Evolutionary conservation across 2,888 invertebrate genomes (phyloP), one percentile per base, ranked within the genome.

Genomic region (Anthophora plumipes): DNA sequence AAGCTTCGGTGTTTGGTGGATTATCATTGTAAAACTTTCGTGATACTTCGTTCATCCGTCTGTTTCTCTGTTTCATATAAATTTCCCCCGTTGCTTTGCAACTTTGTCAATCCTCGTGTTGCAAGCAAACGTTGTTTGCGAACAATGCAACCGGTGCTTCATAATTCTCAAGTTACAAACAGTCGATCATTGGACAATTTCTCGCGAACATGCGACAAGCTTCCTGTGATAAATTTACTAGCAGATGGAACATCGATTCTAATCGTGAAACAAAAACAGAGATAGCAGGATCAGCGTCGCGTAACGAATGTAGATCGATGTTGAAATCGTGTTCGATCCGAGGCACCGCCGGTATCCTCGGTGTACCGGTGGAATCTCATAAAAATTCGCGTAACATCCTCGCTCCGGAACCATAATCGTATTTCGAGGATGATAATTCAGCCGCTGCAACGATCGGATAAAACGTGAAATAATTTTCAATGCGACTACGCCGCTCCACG

Each of bases 391-490:
- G 67, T n/a, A 50, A 63, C 75, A 77, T 67, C 75, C 67, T 43
- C 67, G 43, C 41, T 25, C 67, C 25, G 43, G 41, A 31, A 14
- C 63, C 31, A 74, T 75, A 77, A 77, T 68, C 75, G 70, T 76
- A 66, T 80, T 77, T 71, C 67, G 68, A 17, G 60, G 57, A 77
- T 71, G 77, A 69, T 80, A 71, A 80, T 78, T 80, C 64, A 60
- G 55, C 60, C 17, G 20, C 46, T 31, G 78, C 64, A 55, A 63
- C 67, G 69, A 69, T 64, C 77, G 64, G 46, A 17, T 59, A 48
- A 73, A 77, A 77, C 78, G 72, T 73, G 77, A 77, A 80, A 69
- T 73, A 67, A 77, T 72, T 77, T 72, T 31, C 68, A 72, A 80
- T 61, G 67, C 57, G n/a, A 20, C 11, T 31, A n/a, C 48, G 22